Percentiles rank a stretch among this genome's conserved stretches.
Conservation (phyloP, 2,113 vertebrate species). For the Cryptoleucopteryx plumbea region DNA sequence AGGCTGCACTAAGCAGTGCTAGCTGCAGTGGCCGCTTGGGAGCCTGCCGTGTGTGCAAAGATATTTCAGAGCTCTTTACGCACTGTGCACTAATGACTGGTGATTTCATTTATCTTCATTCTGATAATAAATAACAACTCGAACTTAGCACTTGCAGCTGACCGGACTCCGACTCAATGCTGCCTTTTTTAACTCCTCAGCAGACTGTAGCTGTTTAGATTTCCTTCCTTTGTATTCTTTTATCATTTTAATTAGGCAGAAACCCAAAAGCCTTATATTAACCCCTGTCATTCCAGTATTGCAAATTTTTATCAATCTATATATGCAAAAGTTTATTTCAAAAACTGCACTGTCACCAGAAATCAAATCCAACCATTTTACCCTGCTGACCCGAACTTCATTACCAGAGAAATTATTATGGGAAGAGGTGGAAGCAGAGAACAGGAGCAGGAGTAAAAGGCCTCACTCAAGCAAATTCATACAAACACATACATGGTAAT, state of each 20-base stretch:
- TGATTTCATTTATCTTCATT: conserved; percentile 60
- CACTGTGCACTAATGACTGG: conserved; percentile 28
- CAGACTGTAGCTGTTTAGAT: neutral
- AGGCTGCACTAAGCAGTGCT: neutral
- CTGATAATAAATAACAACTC: conserved; percentile 1
- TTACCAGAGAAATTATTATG: neutral
- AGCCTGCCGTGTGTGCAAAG: neutral
- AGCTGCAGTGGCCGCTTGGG: neutral
- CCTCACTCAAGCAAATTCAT: neutral
- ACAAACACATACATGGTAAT: neutral
- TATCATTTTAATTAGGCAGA: neutral
- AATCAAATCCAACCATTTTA: neutral
- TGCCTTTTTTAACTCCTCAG: neutral
- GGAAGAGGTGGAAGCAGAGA: neutral
- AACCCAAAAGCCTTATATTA: neutral
- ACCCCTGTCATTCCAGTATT: neutral
- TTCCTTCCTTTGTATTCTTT: neutral
- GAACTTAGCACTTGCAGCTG: neutral
- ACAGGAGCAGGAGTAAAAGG: neutral
- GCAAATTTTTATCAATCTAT: neutral
- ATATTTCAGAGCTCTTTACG: conserved; percentile 14
- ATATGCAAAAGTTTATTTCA: neutral
- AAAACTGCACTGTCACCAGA: neutral
- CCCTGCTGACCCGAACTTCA: neutral
- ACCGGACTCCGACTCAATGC: neutral